Base-by-base conservation (phyloP, 2,113 vertebrate genomes). In the Anhinga anhinga region DNA sequence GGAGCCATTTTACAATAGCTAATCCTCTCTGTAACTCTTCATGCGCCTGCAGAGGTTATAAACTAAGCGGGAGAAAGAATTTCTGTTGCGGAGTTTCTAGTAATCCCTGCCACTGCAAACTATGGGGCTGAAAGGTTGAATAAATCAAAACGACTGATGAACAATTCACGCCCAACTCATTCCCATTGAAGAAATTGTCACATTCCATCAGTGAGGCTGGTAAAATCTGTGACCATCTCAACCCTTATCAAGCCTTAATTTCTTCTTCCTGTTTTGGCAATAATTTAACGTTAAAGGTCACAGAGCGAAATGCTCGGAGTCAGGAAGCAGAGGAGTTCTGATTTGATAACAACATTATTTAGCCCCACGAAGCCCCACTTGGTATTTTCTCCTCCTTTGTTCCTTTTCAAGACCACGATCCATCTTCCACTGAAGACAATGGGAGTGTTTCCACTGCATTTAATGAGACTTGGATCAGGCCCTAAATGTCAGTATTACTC, bases 381-480 rank as follows among this genome's bases (percentile, higher is more conserved):
- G 82, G 94, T 96, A 94, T 97, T 97, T 96, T 96, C 88, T 89
- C 78, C 81, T 91, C 87, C 87, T 96, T 96, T 96, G 91, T 96
- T 97, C 91, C 87, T 95, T 96, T 96, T 97, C 87, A 95, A 93
- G 91, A 86, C 67, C 58, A 89, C 2, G 92, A 97, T 97, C 91
- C 92, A 95, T 95, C 96, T 98, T 97, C 95, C 90, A 97, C 89
- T 95, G 91, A 97, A 97, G 95, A 97, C 96, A 97, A 97, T 97
- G 91, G 83, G 40, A 97, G 93, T 81, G 84, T 96, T 97, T 96
- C 96, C 80, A 96, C 77, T 91, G 88, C 97, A 93, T 95, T 98
- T 96, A 96, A 97, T 97, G 95, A 95, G 94, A 86, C 93, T 96
- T 98, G 95, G 97, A 97, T 96, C 94, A 94, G 74, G 50, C 86